phyloP scores from a whole-genome alignment of 2,797 vertebrate species.

The Trachops cirrhosus region DNA sequence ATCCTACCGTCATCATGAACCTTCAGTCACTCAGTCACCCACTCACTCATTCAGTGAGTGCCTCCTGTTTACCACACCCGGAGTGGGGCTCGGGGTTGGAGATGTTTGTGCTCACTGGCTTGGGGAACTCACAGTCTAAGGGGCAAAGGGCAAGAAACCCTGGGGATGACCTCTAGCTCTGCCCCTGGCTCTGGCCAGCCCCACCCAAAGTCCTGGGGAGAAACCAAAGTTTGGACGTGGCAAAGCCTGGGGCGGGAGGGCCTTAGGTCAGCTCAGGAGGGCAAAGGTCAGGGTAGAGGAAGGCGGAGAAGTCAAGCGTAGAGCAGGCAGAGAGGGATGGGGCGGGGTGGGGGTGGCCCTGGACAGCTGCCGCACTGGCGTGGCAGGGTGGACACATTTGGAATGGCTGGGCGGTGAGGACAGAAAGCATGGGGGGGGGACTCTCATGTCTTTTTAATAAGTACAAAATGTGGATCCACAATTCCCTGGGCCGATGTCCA shows the following conservation, averaged over 20 bases:
- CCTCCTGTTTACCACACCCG: neutral
- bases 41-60: neutral
- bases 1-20: rapidly evolving
- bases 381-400: too few relatives aligned
- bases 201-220: neutral
- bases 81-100: neutral
- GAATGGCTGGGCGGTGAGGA: neutral
- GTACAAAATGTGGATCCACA: neutral
- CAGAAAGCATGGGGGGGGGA: neutral
- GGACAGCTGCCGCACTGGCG: neutral
- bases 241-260: neutral
- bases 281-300: neutral
- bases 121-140: neutral
- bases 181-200: neutral
- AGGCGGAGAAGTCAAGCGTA: neutral
- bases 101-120: neutral
- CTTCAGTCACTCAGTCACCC: neutral
- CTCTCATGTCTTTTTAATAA: neutral
- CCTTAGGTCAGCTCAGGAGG: neutral
- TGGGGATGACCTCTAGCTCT: neutral
- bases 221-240: neutral
- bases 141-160: neutral
- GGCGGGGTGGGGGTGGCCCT: neutral
- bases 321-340: neutral
- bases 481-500: neutral